Conservation (phyloP, 1,140 invertebrate species). For the Diorhabda elongata region DNA sequence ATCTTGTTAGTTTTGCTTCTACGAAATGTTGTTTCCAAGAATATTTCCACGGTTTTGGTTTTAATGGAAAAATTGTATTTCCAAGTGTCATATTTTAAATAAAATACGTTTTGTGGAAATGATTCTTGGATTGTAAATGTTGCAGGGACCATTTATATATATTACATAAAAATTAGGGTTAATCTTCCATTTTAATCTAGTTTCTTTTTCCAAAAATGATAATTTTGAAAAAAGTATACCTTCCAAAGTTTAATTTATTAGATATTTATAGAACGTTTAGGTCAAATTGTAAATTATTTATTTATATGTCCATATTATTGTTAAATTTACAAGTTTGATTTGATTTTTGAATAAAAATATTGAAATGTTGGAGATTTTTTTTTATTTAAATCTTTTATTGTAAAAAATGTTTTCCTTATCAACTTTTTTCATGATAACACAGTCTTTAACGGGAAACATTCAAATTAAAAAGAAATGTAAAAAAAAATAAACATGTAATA, state of each 20-base stretch:
- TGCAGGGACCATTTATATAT: neutral
- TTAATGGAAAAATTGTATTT: too few species aligned
- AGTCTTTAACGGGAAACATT: too few species aligned
- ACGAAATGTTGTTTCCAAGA: too few species aligned
- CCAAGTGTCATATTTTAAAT: too few species aligned
- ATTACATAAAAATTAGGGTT: neutral
- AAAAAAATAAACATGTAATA: too few species aligned
- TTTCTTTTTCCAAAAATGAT: neutral
- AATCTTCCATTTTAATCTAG: neutral
- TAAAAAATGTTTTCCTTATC: too few species aligned
- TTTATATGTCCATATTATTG: neutral
- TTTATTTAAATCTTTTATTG: neutral
- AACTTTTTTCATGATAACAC: too few species aligned
- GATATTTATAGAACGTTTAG: conserved; percentile 1
- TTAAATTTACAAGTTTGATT: conserved; percentile 3
- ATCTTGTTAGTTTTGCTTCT: too few species aligned
- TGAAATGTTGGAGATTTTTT: neutral
- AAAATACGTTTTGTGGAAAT: neutral
- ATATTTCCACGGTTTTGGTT: too few species aligned
- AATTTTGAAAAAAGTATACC: neutral
- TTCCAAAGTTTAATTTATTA: conserved; percentile 3
- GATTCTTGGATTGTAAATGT: neutral
- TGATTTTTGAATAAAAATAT: neutral
- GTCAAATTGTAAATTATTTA: neutral
- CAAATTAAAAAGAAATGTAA: too few species aligned